A percentile compares a stretch with the other conserved stretches of the same genome.
Conservation (phyloP, 2,888 invertebrate genomes). For the Drosophila formosana region DNA sequence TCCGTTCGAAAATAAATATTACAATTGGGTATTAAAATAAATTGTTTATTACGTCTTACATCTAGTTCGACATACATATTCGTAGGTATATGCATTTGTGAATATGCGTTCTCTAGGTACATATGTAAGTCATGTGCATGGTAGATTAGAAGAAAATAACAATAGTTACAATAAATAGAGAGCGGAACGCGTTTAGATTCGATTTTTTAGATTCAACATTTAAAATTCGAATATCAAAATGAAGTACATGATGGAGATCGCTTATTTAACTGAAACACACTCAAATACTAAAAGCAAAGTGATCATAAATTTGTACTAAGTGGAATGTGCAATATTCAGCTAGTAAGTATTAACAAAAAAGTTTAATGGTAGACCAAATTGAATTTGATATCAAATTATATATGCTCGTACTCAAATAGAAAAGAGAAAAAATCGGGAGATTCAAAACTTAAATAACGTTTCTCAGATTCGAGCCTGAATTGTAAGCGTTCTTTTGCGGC, state of each 20-base stretch:
- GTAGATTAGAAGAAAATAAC: constrained; percentile 37
- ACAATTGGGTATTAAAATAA: constrained; percentile 64
- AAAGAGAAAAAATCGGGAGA: neutral
- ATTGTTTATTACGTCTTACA: constrained; percentile 38
- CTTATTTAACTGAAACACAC: constrained; percentile 53
- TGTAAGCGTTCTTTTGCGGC: constrained; percentile 50
- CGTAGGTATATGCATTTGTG: constrained; percentile 29
- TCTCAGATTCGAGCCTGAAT: constrained; percentile 62
- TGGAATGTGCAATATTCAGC: constrained; percentile 65
- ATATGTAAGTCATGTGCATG: constrained; percentile 67
- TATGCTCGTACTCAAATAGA: neutral
- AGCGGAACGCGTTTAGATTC: constrained; percentile 23
- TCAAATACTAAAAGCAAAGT: constrained; percentile 44
- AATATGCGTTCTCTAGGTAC: constrained; percentile 74
- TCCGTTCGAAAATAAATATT: constrained; percentile 67
- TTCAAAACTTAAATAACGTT: constrained; percentile 56
- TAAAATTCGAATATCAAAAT: constrained; percentile 38
- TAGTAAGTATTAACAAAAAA: constrained; percentile 46
- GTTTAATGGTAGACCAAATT: constrained; percentile 16
- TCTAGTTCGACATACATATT: constrained; percentile 33
- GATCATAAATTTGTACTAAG: constrained; percentile 66
- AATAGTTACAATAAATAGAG: constrained; percentile 45
- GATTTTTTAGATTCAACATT: constrained; percentile 39
- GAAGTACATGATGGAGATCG: constrained; percentile 74
- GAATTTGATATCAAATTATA: constrained; percentile 38